A percentile compares a stretch with the other conserved stretches of the same genome.
Evolutionary conservation across 2,113 vertebrate genomes (phyloP).

Genomic region (Grammomys surdaster): DNA sequence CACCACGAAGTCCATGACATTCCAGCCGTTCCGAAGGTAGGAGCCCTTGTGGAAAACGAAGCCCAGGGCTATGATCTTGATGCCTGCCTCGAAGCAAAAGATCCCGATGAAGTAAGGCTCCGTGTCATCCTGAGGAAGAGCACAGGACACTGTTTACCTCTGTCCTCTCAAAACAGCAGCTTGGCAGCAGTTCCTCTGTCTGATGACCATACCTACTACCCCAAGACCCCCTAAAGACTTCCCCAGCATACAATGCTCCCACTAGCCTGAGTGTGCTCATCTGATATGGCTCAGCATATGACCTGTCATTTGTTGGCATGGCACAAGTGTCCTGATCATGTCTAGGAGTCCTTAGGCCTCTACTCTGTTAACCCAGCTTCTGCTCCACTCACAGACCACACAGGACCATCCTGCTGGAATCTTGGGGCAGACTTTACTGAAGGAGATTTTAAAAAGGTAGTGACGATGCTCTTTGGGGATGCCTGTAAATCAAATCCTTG

Average conservation of each 20-base stretch:
- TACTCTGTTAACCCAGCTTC: too few relatives aligned
- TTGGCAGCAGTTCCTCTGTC: fast-evolving
- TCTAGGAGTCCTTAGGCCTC: background rate
- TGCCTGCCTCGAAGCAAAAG: conserved; percentile 99
- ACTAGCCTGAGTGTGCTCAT: background rate
- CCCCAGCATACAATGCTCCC: too few relatives aligned
- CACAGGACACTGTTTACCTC: background rate
- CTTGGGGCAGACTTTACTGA: background rate
- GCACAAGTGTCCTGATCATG: fast-evolving
- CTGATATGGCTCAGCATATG: too few relatives aligned
- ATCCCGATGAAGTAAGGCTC: conserved; percentile 99
- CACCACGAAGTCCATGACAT: conserved; percentile 99
- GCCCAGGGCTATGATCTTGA: conserved; percentile 98
- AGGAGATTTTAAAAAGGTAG: fast-evolving
- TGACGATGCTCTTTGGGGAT: fast-evolving
- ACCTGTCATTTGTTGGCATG: too few relatives aligned
- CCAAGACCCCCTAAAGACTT: background rate
- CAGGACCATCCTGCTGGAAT: too few relatives aligned
- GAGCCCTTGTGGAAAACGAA: conserved; percentile 98
- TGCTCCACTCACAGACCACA: background rate
- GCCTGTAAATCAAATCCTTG: background rate
- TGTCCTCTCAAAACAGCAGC: background rate
- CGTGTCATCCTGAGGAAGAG: conserved; percentile 92
- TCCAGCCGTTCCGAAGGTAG: conserved; percentile 98
- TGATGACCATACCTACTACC: background rate